These are phyloP conservation scores for Atta texana DNA, from an alignment of 1,140 invertebrate species.

Conservation along the genomic window DNA sequence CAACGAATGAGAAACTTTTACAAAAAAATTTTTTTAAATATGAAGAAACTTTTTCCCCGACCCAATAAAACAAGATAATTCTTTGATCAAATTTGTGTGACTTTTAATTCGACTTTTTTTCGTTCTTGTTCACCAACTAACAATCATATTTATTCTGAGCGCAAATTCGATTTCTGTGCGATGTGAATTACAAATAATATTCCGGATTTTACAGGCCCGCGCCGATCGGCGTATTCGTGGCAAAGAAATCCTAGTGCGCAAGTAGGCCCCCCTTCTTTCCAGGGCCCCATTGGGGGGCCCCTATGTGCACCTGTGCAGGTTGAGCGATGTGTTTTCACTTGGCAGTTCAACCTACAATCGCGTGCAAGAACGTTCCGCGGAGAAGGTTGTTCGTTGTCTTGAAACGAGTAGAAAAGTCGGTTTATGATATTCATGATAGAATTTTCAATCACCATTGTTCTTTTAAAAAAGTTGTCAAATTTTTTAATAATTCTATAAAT, in stretches of 20 bases:
- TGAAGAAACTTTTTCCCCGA: no score
- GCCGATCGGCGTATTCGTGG: constrained; percentile 66
- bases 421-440: background rate
- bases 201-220: constrained; percentile 35
- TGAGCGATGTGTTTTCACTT: constrained; percentile 85
- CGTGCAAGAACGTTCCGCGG: constrained; percentile 79
- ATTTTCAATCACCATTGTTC: background rate
- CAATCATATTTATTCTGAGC: background rate
- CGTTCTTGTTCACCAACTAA: background rate
- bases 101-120: background rate
- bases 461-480: background rate
- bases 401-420: constrained; percentile 47
- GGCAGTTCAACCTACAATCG: constrained; percentile 83
- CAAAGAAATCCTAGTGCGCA: constrained; percentile 69
- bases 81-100: background rate
- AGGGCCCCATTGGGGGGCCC: constrained; percentile 73
- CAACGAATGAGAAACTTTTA: no score
- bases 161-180: background rate
- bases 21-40: no score
- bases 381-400: constrained; percentile 67
- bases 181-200: constrained; percentile 21
- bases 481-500: constrained; percentile 2
- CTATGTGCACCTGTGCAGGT: constrained; percentile 83
- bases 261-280: constrained; percentile 80
- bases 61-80: background rate